phyloP scores from a whole-genome alignment of 2,888 invertebrate species.

The Graphium colonna region DNA sequence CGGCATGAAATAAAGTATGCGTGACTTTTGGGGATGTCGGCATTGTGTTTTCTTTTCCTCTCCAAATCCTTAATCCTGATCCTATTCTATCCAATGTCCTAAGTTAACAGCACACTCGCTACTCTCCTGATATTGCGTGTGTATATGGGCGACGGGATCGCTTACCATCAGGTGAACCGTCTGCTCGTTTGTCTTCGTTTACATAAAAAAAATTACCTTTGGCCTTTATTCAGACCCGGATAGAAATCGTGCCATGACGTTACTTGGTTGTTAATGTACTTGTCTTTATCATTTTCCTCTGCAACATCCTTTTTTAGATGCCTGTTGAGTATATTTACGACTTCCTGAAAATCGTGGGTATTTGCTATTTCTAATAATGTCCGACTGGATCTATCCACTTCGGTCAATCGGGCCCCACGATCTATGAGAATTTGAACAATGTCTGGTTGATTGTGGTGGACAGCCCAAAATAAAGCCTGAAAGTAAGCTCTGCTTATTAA shows the following conservation, averaged over 20 bases:
- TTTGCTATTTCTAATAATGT: slow-evolving; percentile 76
- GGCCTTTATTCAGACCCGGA: slow-evolving; percentile 56
- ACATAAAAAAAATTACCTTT: no score
- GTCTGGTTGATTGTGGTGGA: slow-evolving; percentile 74
- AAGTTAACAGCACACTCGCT: no score
- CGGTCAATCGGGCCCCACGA: slow-evolving; percentile 68
- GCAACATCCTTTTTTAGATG: slow-evolving; percentile 43
- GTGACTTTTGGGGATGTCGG: no score
- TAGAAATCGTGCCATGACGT: slow-evolving; percentile 75
- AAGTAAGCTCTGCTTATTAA: slow-evolving; percentile 30
- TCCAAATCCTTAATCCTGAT: no score
- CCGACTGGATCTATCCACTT: slow-evolving; percentile 71
- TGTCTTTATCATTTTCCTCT: slow-evolving; percentile 34
- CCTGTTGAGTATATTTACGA: slow-evolving; percentile 63
- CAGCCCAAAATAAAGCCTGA: slow-evolving; percentile 83
- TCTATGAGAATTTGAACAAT: slow-evolving; percentile 76
- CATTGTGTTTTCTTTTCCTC: no score
- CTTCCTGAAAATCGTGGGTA: slow-evolving; percentile 68
- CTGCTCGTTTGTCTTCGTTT: no score
- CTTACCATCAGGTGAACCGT: no score
- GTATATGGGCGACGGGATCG: no score
- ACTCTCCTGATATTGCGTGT: no score
- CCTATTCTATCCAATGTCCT: no score
- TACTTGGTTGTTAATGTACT: slow-evolving; percentile 32
- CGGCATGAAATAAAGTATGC: no score